These are phyloP conservation scores for Megalurothrips usitatus DNA, from an alignment of 2,888 invertebrate genomes.

Conservation along the genomic window DNA sequence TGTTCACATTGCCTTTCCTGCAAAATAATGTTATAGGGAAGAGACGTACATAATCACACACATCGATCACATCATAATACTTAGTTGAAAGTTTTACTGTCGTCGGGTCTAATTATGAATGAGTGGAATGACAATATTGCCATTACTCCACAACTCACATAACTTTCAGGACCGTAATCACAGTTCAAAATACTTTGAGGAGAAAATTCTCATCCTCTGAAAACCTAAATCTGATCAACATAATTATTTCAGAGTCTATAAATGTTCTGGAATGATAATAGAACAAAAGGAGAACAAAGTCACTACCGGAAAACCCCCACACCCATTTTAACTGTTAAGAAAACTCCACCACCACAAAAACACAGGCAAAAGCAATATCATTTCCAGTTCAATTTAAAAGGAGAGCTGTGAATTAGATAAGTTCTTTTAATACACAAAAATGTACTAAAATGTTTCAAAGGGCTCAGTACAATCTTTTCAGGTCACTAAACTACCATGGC, in stretches of 20 bases:
- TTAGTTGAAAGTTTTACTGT: neutral
- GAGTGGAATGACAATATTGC: neutral
- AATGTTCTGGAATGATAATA: too few species aligned
- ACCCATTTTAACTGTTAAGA: too few species aligned
- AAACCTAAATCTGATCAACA: neutral
- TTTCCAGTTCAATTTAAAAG: too few species aligned
- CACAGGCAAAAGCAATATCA: too few species aligned
- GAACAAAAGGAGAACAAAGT: too few species aligned
- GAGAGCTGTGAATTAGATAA: too few species aligned
- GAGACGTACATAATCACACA: conserved; percentile 1
- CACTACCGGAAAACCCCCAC: too few species aligned
- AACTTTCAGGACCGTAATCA: neutral
- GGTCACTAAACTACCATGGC: too few species aligned
- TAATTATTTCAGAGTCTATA: neutral
- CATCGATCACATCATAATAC: conserved; percentile 12
- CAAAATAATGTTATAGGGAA: neutral
- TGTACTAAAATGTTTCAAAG: too few species aligned
- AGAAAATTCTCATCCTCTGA: neutral
- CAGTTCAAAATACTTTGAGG: neutral
- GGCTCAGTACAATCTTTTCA: too few species aligned
- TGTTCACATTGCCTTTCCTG: neutral
- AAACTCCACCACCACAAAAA: too few species aligned
- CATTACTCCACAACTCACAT: neutral
- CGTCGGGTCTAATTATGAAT: neutral
- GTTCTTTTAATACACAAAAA: too few species aligned